phyloP scores from a whole-genome alignment of 2,113 vertebrate species.

The Oxygymnocypris stewartii region DNA sequence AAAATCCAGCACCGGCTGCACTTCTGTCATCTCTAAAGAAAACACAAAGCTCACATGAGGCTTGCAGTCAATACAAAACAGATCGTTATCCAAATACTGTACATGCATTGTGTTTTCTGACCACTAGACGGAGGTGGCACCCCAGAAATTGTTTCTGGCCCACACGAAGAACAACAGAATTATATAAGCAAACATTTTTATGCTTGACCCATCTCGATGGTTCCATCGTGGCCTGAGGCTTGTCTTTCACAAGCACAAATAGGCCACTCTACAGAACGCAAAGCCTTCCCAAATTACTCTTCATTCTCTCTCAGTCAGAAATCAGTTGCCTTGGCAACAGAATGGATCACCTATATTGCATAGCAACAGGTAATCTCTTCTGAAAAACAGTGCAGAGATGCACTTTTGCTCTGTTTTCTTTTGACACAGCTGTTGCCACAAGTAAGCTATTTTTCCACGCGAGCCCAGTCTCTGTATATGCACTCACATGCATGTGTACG shows the following conservation, averaged over 20 bases:
- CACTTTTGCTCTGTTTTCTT: constrained; percentile 32
- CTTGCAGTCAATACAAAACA: not conserved
- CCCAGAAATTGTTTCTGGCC: constrained; percentile 4
- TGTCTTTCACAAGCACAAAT: constrained; percentile 37
- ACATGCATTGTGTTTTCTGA: not conserved
- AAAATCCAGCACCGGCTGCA: constrained; percentile 80
- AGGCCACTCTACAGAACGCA: constrained; percentile 9
- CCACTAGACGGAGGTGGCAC: constrained; percentile 52
- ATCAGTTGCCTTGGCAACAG: constrained; percentile 54
- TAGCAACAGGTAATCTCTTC: constrained; percentile 55
- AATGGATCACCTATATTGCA: constrained; percentile 49
- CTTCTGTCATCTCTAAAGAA: constrained; percentile 75
- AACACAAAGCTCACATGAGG: not conserved
- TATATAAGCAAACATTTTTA: constrained; percentile 43
- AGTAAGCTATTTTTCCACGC: constrained; percentile 19
- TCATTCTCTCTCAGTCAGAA: constrained; percentile 20
- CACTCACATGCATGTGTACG: not conserved
- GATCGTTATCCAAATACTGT: not conserved
- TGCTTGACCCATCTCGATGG: constrained; percentile 43
- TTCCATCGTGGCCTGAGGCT: constrained; percentile 10
- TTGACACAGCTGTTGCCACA: constrained; percentile 1
- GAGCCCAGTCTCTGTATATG: not conserved
- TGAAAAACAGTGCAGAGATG: constrained; percentile 43
- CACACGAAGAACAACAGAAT: constrained; percentile 24
- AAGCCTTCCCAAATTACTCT: constrained; percentile 3